Evolutionary conservation across 2,113 vertebrate species (phyloP), one percentile per base, ranked within the genome.

Genomic region (Poecilia latipinna): DNA sequence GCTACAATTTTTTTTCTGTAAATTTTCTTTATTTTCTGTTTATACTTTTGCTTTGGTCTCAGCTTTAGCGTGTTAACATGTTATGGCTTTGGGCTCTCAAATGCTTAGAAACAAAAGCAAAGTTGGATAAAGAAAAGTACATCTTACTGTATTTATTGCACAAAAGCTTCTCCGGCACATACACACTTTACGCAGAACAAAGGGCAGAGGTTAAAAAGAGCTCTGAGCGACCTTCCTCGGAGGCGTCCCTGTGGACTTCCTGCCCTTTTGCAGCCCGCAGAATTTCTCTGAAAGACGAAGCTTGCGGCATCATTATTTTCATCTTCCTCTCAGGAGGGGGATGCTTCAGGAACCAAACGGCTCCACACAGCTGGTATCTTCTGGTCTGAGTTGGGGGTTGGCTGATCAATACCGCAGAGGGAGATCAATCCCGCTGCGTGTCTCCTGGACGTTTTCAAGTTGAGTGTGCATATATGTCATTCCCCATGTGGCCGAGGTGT

Each of bases 311-410:
- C 85, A 83, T 90, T 90, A 91, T 91, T 91, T 90, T 90, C 86
- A 88, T 90, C 88, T 74, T 91, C 84, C 73, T 75, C 60, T 26
- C 76, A 86, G 90, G 83, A 90, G 80, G 79, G 32, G 60, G 28
- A 86, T 48, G 33, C 89, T 91, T 75, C 74, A 86, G 91, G 89
- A 90, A 77, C 86, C 76, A 82, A 84, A 88, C 72, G 88, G 75
- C 86, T 89, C 39, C 79, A 88, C 90, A 88, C 92, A 93, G 90
- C 89, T 92, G 92, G 82, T 86, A 81, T 91, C 91, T 79, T 85
- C 85, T 82, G 82, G 70, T 85, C 82, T 75, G 78, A 79, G 87
- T 86, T 75, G 87, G 87, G 88, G 90, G 85, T 88, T 57, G 88
- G 78, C 77, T 82, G 87, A 91, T 93, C 92, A 91, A 93, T 93